These are phyloP conservation scores for Callocephalon fimbriatum DNA, from an alignment of 2,113 vertebrate species.

Conservation along the genomic window DNA sequence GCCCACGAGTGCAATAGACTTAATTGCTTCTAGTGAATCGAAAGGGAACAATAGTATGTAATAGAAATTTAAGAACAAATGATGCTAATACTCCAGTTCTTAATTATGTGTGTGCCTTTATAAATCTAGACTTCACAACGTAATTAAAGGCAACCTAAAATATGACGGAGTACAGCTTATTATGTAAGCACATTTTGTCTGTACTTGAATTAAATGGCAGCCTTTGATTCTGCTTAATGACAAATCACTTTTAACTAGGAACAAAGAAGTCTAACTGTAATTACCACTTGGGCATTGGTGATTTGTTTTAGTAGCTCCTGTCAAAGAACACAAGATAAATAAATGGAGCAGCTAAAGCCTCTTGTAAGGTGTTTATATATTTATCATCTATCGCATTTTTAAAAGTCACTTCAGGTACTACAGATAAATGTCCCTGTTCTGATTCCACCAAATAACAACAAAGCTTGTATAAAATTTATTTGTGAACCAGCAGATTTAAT, in stretches of 20 bases:
- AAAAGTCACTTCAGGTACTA: not conserved
- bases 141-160: slow-evolving; percentile 44
- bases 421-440: not conserved
- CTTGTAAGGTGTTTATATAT: not conserved
- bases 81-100: not conserved
- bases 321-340: not conserved
- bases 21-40: not conserved
- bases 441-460: not conserved
- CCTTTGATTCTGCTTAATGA: slow-evolving; percentile 51
- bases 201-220: slow-evolving; percentile 19
- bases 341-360: not conserved
- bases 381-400: not conserved
- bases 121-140: slow-evolving; percentile 31
- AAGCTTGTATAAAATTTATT: not conserved
- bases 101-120: not conserved
- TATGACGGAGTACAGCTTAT: not conserved
- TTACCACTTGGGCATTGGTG: not conserved
- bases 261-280: slow-evolving; percentile 46
- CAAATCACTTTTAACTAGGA: slow-evolving; percentile 40
- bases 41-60: not conserved
- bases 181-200: slow-evolving; percentile 7
- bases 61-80: slow-evolving; percentile 38
- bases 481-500: not conserved
- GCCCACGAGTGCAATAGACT: not conserved
- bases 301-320: slow-evolving; percentile 25